A percentile compares a stretch with the other conserved stretches of the same genome.
Conservation (phyloP, 92 coral and sea anemone species). For the Scolanthus callimorphus region DNA sequence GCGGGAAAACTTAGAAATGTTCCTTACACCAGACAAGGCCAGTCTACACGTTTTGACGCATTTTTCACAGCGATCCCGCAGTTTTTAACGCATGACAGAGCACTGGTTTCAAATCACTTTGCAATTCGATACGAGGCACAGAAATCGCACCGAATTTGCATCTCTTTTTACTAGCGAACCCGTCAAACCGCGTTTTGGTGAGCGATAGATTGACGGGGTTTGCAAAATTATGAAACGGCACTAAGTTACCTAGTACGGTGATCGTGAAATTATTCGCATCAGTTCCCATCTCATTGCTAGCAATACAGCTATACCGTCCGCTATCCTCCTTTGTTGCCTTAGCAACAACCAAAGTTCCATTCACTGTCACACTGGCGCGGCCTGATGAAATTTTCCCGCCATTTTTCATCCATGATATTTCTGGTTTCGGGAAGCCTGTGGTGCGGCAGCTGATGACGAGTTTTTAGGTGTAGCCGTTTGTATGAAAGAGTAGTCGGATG, state of each 20-base stretch:
- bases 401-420: slow-evolving; percentile 57
- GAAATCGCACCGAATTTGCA: too few relatives aligned
- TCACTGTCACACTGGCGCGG: slow-evolving; percentile 27
- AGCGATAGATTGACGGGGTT: too few relatives aligned
- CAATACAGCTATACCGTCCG: slow-evolving; percentile 69
- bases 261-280: slow-evolving; percentile 68
- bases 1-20: too few relatives aligned
- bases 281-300: slow-evolving; percentile 60
- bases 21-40: too few relatives aligned
- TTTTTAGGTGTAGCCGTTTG: slow-evolving; percentile 17
- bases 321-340: slow-evolving; percentile 66
- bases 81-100: too few relatives aligned
- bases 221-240: too few relatives aligned
- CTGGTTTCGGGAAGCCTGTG: slow-evolving; percentile 75
- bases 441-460: slow-evolving; percentile 54
- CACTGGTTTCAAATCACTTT: too few relatives aligned
- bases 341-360: slow-evolving; percentile 46
- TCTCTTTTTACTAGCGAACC: too few relatives aligned
- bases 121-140: too few relatives aligned
- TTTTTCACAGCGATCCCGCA: too few relatives aligned
- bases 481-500: slow-evolving; percentile 15
- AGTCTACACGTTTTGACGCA: too few relatives aligned
- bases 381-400: slow-evolving; percentile 41
- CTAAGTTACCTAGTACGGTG: slow-evolving; percentile 50
- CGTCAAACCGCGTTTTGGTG: too few relatives aligned